Base-by-base conservation (phyloP, 30 jellyfish, hydroid and myxozoan species). In the Catostylus mosaicus region DNA sequence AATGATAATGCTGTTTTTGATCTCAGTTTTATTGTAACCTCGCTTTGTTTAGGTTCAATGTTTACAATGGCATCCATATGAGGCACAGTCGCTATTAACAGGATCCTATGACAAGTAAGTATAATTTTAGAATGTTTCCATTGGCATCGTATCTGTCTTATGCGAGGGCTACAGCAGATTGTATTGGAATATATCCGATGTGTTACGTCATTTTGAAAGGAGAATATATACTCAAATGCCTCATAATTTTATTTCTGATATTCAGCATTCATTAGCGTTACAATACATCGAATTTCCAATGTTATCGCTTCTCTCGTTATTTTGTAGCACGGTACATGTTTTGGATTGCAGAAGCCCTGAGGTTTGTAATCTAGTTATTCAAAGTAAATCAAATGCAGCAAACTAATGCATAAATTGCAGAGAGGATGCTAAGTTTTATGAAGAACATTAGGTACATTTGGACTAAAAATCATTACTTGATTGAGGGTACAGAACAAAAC, bases 281-380 rank as follows among this genome's bases (percentile, higher is more conserved):
- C n/a, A n/a, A n/a, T n/a, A n/a, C n/a, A n/a, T n/a, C n/a, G n/a
- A n/a, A n/a, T n/a, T n/a, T n/a, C n/a, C n/a, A n/a, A n/a, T n/a
- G n/a, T n/a, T 64, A 3, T 64, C 6, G 60, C 3, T 9, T 64
- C 51, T 64, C 23, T 60, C 12, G 46, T 50, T 75, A 19, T 50
- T 71, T 64, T 80, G 33, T 65, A 92, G 98, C 29, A 73, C 94
- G 9, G 98, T 84, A 26, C 77, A 62, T 22, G 95, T 83, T 2
- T 75, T 92, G 43, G 98, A 92, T 67, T 92, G 98, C 67, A 82
- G 98, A n/a, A 75, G 64, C 61, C 98, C 98, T 9, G 88, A 92
- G 96, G 98, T 92, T 60, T 36, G 90, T 24, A 2, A 8, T 5
- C 8, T 26, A 45, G 26, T 33, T 20, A 57, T 31, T 77, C 56